Evolutionary conservation across 1,140 invertebrate genomes (phyloP), one percentile per base, ranked within the genome.

Genomic region (Lucilia cuprina): DNA sequence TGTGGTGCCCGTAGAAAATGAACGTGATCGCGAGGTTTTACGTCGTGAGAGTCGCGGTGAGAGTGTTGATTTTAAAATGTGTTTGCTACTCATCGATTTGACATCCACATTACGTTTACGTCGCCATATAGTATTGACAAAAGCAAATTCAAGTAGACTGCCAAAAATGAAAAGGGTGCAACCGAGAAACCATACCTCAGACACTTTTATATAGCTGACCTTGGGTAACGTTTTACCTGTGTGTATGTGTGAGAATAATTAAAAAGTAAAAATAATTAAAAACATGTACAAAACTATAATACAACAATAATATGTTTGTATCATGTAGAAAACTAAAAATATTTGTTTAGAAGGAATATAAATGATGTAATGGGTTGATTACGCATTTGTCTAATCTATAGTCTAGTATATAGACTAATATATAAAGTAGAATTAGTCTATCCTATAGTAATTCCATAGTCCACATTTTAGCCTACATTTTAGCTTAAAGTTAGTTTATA

Each of bases 191-290:
- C 97, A 97, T 77, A 97, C 95, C 91, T 97, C 96, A 84, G 96
- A 96, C 0, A 96, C 96, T 92, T 97, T 97, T n/a, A 97, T 96
- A 86, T 97, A 97, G 17, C 96, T 97, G 0, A 97, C 96, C 90
- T 97, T 97, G 0, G 96, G 96, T 74, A 97, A 91, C 8, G 95
- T 96, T 91, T 96, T 96, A 49, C 95, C 95, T 85, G 74, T 34
- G 13, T 35, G n/a, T n/a, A n/a, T 12, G 2, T 14, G 41, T 19
- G 17, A 82, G 35, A 82, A 82, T 60, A 19, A 14, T 82, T 50
- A 82, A 17, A 80, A 49, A 8, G 21, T 3, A 80, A 41, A n/a
- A 78, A 47, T 8, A n/a, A 25, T 21, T n/a, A n/a, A n/a, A n/a
- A n/a, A n/a, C n/a, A n/a, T n/a, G n/a, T n/a, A n/a, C n/a, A n/a